A percentile compares a stretch with the other conserved stretches of the same genome.
These are phyloP conservation scores for Asarcornis scutulata DNA, from an alignment of 2,113 vertebrate genomes.

Conservation along the genomic window DNA sequence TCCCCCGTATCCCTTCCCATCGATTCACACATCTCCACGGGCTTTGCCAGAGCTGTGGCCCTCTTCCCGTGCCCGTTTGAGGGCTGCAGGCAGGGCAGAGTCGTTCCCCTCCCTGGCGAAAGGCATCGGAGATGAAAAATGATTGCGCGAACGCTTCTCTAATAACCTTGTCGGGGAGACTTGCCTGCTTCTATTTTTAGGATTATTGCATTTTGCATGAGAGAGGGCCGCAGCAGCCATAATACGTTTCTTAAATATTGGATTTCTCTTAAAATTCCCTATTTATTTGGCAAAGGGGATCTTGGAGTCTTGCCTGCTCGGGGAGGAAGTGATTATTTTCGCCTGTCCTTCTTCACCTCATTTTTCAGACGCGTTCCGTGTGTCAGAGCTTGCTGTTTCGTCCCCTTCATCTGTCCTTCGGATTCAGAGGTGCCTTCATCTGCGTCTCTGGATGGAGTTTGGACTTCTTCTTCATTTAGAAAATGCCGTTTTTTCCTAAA, in stretches of 20 bases:
- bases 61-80: background rate
- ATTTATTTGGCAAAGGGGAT: background rate
- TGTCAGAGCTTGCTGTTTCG: background rate
- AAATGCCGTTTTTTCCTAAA: background rate
- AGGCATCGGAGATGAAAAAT: background rate
- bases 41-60: background rate
- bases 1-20: background rate
- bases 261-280: background rate
- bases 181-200: background rate
- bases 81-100: background rate
- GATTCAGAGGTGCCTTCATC: background rate
- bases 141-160: background rate
- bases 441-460: background rate
- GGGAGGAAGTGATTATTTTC: background rate
- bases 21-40: background rate
- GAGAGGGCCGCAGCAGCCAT: background rate
- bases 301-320: background rate
- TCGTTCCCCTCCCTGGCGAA: background rate
- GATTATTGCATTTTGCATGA: background rate
- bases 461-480: background rate
- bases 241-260: background rate
- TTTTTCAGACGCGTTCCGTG: background rate
- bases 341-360: background rate
- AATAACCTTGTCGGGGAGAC: background rate
- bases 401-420: background rate